Conservation (phyloP, 1,140 invertebrate species). For the Eubasilissa regina region DNA sequence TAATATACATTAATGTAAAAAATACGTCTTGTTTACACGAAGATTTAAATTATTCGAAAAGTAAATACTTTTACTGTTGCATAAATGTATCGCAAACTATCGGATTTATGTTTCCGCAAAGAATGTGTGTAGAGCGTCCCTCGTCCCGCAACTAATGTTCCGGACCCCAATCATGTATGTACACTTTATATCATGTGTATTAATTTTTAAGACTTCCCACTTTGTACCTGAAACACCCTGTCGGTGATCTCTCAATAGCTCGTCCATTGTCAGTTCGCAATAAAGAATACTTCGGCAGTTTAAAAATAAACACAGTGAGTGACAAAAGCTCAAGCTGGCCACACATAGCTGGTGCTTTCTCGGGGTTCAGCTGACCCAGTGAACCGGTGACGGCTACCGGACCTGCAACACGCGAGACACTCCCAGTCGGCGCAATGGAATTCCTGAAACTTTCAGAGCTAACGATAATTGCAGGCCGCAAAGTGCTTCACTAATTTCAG, state of each 20-base stretch:
- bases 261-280: slow-evolving; percentile 55
- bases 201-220: no score
- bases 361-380: slow-evolving; percentile 31
- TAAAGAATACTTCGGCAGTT: slow-evolving; percentile 56
- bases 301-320: slow-evolving; percentile 57
- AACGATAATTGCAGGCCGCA: neutral
- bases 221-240: slow-evolving; percentile 35
- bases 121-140: no score
- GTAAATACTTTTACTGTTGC: no score
- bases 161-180: no score
- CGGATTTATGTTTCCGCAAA: no score
- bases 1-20: no score
- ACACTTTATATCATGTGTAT: no score
- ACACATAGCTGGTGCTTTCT: neutral
- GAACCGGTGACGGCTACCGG: slow-evolving; percentile 8
- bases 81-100: no score
- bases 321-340: slow-evolving; percentile 34
- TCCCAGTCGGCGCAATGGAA: neutral
- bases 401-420: neutral
- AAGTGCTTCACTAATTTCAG: neutral
- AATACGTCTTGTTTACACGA: no score
- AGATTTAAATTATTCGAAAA: no score
- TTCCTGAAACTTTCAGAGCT: neutral
- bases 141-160: no score
- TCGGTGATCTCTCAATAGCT: slow-evolving; percentile 35